These are phyloP conservation scores for Andricus quercusramuli DNA, from an alignment of 2,888 invertebrate genomes.

Conservation along the genomic window DNA sequence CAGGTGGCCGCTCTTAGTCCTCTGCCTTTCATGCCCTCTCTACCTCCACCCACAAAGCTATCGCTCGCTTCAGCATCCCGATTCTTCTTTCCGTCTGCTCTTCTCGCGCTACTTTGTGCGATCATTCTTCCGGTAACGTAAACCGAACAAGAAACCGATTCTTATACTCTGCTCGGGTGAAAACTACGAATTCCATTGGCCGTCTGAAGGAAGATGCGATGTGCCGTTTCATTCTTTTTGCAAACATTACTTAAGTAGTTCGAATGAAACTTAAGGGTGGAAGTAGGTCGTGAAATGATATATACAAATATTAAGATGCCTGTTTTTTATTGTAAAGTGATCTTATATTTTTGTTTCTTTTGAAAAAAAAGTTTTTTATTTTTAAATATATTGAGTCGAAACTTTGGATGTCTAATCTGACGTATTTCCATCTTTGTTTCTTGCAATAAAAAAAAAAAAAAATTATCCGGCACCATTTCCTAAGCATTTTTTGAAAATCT, in stretches of 20 bases:
- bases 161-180: constrained; percentile 1
- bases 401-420: too few relatives aligned
- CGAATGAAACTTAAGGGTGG: not conserved
- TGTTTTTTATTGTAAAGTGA: too few relatives aligned
- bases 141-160: constrained; percentile 41
- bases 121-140: constrained; percentile 39
- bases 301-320: not conserved
- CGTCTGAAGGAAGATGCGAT: not conserved
- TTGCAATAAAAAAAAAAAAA: too few relatives aligned
- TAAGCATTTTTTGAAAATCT: too few relatives aligned
- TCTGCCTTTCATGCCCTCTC: constrained; percentile 32
- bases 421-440: too few relatives aligned
- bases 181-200: constrained; percentile 20
- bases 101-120: constrained; percentile 32
- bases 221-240: not conserved
- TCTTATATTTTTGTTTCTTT: too few relatives aligned
- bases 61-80: constrained; percentile 22
- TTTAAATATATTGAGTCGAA: too few relatives aligned
- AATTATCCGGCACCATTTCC: too few relatives aligned
- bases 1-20: constrained; percentile 55
- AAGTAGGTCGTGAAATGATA: not conserved
- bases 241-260: constrained; percentile 9
- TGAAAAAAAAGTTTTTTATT: too few relatives aligned
- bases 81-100: constrained; percentile 46
- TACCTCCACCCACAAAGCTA: not conserved